Evolutionary conservation across 2,888 invertebrate species (phyloP).

Genomic region (Macrostomum cliftonense): DNA sequence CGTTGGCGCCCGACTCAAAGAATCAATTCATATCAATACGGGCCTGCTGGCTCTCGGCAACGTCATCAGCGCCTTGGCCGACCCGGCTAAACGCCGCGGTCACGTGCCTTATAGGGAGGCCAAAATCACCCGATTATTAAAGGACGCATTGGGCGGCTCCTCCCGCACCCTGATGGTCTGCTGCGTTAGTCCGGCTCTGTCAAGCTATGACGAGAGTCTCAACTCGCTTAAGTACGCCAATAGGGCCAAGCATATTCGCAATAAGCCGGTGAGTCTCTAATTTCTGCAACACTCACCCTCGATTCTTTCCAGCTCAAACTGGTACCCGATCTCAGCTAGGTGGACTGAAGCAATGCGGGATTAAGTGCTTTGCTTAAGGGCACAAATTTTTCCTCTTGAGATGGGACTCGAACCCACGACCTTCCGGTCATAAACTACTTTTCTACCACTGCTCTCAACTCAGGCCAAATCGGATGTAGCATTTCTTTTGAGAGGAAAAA

Average conservation of each 20-base stretch:
- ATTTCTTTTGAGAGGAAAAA: too few species aligned
- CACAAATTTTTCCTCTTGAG: too few species aligned
- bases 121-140: conserved; percentile 34
- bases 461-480: too few species aligned
- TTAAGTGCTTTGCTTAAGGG: too few species aligned
- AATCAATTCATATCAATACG: conserved; percentile 38
- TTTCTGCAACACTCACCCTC: too few species aligned
- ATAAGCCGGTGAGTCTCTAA: conserved; percentile 19
- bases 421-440: too few species aligned
- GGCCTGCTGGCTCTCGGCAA: conserved; percentile 36
- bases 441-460: too few species aligned
- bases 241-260: conserved; percentile 32
- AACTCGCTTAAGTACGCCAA: conserved; percentile 38
- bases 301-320: too few species aligned
- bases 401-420: too few species aligned
- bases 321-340: too few species aligned
- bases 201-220: conserved; percentile 36
- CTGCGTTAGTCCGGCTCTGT: conserved; percentile 33
- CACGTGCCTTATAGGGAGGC: conserved; percentile 37
- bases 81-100: conserved; percentile 28
- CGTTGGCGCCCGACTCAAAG: conserved; percentile 37
- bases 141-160: conserved; percentile 38
- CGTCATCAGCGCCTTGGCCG: conserved; percentile 35
- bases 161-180: conserved; percentile 38
- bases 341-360: too few species aligned